Evolutionary conservation across 2,113 vertebrate species (phyloP), one percentile per base, ranked within the genome.

Genomic region (Anguilla japonica): DNA sequence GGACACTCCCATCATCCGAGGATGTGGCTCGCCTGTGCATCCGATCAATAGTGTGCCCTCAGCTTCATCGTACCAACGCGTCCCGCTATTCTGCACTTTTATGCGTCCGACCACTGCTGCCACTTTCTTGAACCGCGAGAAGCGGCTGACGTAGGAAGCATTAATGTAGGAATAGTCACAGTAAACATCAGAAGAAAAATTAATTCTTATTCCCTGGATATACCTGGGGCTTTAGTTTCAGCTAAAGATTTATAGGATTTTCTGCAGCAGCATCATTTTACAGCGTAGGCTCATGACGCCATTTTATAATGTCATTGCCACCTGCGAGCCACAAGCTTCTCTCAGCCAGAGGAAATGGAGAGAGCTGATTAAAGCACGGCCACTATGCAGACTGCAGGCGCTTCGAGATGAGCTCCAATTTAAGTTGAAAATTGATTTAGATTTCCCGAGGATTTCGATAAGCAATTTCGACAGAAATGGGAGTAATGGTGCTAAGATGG

Each of bases 1-100:
- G 90, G 87, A 40, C 53, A 82, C 18, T 39, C 34, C 5, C 41
- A 67, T 26, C n/a, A 34, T 79, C 41, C 82, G 43, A 8, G 46
- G 5, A 34, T 39, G 1, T 34, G 29, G 71, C 9, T 75, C 71
- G 11, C n/a, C 34, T 20, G 0, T 26, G 60, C 20, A 22, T 26
- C 50, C 50, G 1, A 53, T 53, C 50, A 53, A 6, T 2, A 14
- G 50, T 14, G 50, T 14, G 5, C 20, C 4, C 60, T 67, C 57
- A 60, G 57, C 18, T 60, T 60, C 3, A 67, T 26, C 18, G 18
- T 1, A 67, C 60, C 18, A 2, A 26, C 18, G 8, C 8, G 20
- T 67, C 60, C 7, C 0, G 18, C n/a, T 57, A 53, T 41, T 9
- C 84, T 2, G 22, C 60, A 26, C 60, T 5, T 26, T 67, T 20